A percentile compares a stretch with the other conserved stretches of the same genome.
Conservation (phyloP, 2,113 vertebrate species). For the Leptodactylus fuscus region DNA sequence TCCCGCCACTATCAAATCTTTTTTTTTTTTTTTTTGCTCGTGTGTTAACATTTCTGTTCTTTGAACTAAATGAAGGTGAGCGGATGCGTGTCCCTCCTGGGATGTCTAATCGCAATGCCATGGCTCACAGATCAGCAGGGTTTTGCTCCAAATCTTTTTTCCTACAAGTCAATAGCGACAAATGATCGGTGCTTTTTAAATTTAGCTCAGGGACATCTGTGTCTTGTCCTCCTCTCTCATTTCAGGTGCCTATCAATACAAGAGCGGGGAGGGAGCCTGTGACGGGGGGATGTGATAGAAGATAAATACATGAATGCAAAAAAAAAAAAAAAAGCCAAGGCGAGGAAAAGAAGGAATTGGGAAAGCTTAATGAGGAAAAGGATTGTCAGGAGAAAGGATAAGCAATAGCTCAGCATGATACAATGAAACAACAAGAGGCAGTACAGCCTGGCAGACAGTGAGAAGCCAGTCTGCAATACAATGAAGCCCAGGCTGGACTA, state of each 20-base stretch:
- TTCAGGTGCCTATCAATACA: conserved; percentile 42
- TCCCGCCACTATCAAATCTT: neutral
- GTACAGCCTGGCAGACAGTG: too few relatives aligned
- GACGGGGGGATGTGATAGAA: conserved; percentile 5
- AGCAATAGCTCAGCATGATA: conserved; percentile 36
- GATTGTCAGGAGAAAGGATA: neutral
- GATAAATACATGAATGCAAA: conserved; percentile 9
- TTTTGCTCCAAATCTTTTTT: conserved; percentile 44
- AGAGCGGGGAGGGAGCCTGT: neutral
- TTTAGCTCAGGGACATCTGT: conserved; percentile 52
- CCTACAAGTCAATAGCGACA: conserved; percentile 50
- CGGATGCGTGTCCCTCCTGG: conserved; percentile 13
- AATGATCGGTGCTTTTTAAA: conserved; percentile 57
- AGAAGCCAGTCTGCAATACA: neutral
- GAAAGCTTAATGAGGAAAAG: conserved; percentile 18
- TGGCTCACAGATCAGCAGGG: conserved; percentile 37
- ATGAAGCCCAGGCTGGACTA: conserved; percentile 16
- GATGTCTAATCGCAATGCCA: conserved; percentile 25
- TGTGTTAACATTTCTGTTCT: conserved; percentile 21
- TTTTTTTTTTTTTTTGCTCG: neutral
- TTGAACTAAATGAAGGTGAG: conserved; percentile 30
- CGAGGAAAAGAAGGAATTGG: conserved; percentile 15
- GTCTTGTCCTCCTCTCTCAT: conserved; percentile 43
- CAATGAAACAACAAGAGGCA: conserved; percentile 10
- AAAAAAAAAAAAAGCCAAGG: neutral